Base-by-base conservation (phyloP, 1,140 invertebrate genomes). In the Drosophila trapezifrons region DNA sequence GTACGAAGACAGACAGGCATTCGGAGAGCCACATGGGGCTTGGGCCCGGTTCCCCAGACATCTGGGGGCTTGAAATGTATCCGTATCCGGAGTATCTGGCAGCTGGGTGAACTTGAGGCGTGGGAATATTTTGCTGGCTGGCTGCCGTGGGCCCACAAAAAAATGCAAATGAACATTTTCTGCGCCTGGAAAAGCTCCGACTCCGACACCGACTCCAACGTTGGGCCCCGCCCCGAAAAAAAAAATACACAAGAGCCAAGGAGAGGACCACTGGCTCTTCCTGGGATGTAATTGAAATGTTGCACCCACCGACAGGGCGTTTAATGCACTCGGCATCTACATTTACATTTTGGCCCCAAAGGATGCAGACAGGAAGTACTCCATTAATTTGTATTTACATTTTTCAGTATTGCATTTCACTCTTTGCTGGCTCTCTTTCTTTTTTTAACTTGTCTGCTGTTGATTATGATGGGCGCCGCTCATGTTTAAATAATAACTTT, bases 21-120 rank as follows among this genome's bases (percentile, higher is more conserved):
- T 40, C 37, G 59, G 60, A 63, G 59, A 46, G 25, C 38, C 67
- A 67, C 35, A 80, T 63, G 37, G 66, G 66, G 67, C 27, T 47
- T 27, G 49, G 40, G 0, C 25, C 49, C 15, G 17, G 43, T 37
- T 56, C 22, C 27, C 29, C n/a, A 64, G 46, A 40, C 62, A 75
- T 76, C 54, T 76, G 71, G 45, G 45, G 56, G 75, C 81, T 63
- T 38, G 43, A 60, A 54, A 45, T 22, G 46, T 71, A 71, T 56
- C 52, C 60, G 77, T 62, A 78, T 72, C 66, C 22, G 25, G 56
- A 18, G 42, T 59, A 52, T 55, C 62, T 75, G 47, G 70, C 62
- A 80, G 65, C 67, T 78, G 77, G 57, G 52, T 73, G 83, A 76
- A 77, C 79, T 87, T 86, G 83, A 60, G 75, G 83, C 84, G 83